These are phyloP conservation scores for Aleiodes alternator DNA, from an alignment of 2,888 invertebrate genomes.

Conservation along the genomic window DNA sequence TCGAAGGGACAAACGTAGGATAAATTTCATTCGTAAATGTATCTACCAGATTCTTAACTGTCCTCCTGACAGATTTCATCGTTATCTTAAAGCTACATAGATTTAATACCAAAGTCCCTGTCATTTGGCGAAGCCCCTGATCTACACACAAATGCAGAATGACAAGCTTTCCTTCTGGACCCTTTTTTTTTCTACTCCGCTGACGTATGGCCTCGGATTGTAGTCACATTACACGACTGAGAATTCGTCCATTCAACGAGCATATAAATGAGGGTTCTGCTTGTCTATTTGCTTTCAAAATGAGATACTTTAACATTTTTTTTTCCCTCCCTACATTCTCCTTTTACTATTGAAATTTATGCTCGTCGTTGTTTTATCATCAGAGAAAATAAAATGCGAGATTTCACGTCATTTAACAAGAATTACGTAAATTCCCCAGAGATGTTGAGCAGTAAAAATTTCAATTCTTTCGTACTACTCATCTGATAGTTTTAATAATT, in stretches of 20 bases:
- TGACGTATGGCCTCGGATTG: constrained; percentile 29
- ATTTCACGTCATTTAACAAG: too few relatives aligned
- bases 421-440: too few relatives aligned
- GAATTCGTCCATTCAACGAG: constrained; percentile 42
- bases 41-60: constrained; percentile 35
- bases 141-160: constrained; percentile 20
- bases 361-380: too few relatives aligned
- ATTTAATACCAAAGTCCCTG: constrained; percentile 53
- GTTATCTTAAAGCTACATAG: constrained; percentile 58
- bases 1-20: constrained; percentile 13
- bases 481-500: too few relatives aligned
- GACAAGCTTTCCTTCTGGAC: neutral
- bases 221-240: constrained; percentile 31
- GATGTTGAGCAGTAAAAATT: too few relatives aligned
- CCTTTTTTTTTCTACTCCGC: neutral
- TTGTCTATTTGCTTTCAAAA: neutral
- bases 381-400: too few relatives aligned
- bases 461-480: too few relatives aligned
- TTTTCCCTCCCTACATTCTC: too few relatives aligned
- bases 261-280: constrained; percentile 28
- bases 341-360: too few relatives aligned
- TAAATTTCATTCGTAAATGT: constrained; percentile 7
- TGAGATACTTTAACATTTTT: too few relatives aligned
- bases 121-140: constrained; percentile 13
- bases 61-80: constrained; percentile 54